Percentiles rank a stretch among this genome's conserved stretches.
These are phyloP conservation scores for Nephrotoma guestfalica DNA, from an alignment of 2,888 invertebrate genomes.

Conservation along the genomic window DNA sequence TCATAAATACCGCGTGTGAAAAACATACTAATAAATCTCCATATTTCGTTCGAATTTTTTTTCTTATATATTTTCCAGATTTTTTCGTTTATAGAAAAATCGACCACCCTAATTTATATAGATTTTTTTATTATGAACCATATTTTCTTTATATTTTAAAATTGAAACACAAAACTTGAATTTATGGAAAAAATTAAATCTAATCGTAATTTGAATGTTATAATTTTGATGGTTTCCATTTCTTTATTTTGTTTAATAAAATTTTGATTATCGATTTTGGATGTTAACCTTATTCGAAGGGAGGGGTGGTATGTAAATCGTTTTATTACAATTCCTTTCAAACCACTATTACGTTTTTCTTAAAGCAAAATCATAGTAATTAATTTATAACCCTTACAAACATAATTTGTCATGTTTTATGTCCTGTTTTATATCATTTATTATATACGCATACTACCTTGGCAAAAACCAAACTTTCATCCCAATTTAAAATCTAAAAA, in stretches of 20 bases:
- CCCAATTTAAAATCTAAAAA: not conserved
- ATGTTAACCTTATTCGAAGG: not conserved
- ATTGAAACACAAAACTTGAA: not conserved
- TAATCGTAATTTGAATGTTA: not conserved
- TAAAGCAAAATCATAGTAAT: not conserved
- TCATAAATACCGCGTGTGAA: slow-evolving; percentile 5
- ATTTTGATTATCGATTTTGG: not conserved
- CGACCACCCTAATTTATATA: not conserved
- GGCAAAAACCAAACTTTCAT: not conserved
- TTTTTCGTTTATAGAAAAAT: not conserved
- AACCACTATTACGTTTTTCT: not conserved
- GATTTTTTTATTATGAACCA: not conserved
- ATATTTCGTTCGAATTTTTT: not conserved
- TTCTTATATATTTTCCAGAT: not conserved
- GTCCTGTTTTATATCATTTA: not conserved
- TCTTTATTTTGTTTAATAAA: not conserved
- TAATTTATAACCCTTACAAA: not conserved
- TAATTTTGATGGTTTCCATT: not conserved
- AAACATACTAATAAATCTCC: slow-evolving; percentile 5
- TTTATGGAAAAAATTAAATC: not conserved
- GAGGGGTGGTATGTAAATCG: not conserved
- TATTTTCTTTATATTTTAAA: not conserved
- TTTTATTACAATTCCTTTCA: not conserved
- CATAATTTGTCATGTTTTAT: not conserved
- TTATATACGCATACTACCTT: not conserved